Evolutionary conservation across 2,888 invertebrate species (phyloP).

Genomic region (Phalangium opilio): DNA sequence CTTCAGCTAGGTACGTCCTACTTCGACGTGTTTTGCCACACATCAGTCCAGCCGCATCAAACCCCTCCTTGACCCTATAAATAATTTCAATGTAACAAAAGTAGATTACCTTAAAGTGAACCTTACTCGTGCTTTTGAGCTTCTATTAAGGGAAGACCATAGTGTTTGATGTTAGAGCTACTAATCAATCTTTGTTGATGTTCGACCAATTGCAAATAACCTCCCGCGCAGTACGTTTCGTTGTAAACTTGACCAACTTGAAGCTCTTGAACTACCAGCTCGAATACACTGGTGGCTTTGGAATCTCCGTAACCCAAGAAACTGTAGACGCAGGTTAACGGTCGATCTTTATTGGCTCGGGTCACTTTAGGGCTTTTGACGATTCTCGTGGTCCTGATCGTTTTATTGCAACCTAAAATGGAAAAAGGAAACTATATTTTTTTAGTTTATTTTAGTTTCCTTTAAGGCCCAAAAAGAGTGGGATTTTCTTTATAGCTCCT

Average conservation of each 20-base stretch:
- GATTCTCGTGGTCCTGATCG: slow-evolving; percentile 13
- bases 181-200: neutral
- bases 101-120: too few species aligned
- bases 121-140: too few species aligned
- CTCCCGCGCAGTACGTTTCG: slow-evolving; percentile 8
- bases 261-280: slow-evolving; percentile 12
- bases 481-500: too few species aligned
- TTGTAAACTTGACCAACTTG: slow-evolving; percentile 11
- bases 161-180: too few species aligned
- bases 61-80: too few species aligned
- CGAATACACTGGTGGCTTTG: slow-evolving; percentile 10
- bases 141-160: too few species aligned
- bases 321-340: slow-evolving; percentile 12
- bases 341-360: slow-evolving; percentile 5
- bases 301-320: slow-evolving; percentile 9
- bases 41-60: slow-evolving; percentile 8
- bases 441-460: too few species aligned
- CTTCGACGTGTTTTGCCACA: slow-evolving; percentile 13
- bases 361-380: slow-evolving; percentile 12
- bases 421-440: neutral
- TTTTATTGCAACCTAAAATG: slow-evolving; percentile 15
- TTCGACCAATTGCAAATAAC: slow-evolving; percentile 15
- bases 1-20: slow-evolving; percentile 10
- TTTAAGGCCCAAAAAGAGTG: too few species aligned
- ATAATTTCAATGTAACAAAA: too few species aligned